Conservation (phyloP, 2,113 vertebrate species). For the Aythya baeri region DNA sequence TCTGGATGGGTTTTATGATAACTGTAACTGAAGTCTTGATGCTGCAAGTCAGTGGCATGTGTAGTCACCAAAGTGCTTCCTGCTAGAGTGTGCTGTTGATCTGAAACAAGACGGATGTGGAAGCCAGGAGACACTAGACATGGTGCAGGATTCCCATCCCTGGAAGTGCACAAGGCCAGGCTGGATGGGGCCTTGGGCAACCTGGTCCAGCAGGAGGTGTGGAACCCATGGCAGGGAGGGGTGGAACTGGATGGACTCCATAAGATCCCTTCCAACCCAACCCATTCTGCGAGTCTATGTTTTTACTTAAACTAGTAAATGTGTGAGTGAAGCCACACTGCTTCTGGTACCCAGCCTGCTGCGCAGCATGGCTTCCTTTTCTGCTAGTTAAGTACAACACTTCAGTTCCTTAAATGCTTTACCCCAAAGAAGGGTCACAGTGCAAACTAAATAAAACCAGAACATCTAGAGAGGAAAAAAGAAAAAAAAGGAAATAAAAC, state of each 20-base stretch:
- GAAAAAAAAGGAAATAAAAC: accelerated
- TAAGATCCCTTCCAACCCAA: no score
- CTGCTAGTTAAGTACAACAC: background rate
- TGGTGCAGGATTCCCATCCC: background rate
- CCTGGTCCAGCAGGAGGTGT: no score
- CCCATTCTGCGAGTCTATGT: no score
- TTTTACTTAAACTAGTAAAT: background rate
- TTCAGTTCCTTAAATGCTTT: background rate
- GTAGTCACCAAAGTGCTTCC: background rate
- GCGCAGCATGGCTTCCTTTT: accelerated
- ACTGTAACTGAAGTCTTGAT: background rate
- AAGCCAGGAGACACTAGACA: background rate
- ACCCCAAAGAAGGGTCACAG: background rate
- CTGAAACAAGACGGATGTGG: background rate
- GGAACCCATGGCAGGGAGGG: no score
- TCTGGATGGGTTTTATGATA: background rate
- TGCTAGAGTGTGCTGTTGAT: background rate
- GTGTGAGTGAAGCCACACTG: background rate
- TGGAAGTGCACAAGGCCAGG: no score
- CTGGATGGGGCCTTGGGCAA: no score
- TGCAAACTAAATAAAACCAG: background rate
- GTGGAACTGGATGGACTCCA: no score
- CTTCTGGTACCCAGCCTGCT: background rate
- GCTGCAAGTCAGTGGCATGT: background rate
- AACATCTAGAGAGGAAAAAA: background rate